Percentiles rank a stretch among this genome's conserved stretches.
Conservation (phyloP, 2,888 invertebrate genomes). For the Limnephilus rhombicus region DNA sequence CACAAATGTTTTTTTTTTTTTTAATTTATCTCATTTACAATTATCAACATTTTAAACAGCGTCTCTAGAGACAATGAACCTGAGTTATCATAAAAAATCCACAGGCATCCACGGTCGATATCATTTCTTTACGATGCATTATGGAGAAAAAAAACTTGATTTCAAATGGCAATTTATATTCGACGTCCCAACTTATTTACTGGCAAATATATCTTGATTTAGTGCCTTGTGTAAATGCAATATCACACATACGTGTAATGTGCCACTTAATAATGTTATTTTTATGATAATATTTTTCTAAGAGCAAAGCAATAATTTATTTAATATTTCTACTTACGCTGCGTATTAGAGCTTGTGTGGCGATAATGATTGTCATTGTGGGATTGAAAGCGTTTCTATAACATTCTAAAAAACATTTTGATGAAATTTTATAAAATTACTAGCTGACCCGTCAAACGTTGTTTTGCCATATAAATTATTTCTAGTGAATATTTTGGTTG, state of each 20-base stretch:
- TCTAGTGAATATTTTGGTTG: too few relatives aligned
- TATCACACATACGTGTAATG: conserved; percentile 46
- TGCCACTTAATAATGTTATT: conserved; percentile 44
- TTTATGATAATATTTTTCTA: conserved; percentile 26
- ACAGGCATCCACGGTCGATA: conserved; percentile 38
- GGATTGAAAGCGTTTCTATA: neutral
- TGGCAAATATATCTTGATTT: conserved; percentile 57
- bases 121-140: conserved; percentile 42
- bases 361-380: neutral
- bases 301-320: conserved; percentile 29
- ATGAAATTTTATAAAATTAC: neutral
- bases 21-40: conserved; percentile 17
- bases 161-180: conserved; percentile 58
- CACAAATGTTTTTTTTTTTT: neutral
- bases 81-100: conserved; percentile 44
- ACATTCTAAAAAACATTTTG: neutral
- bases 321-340: neutral
- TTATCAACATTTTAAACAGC: conserved; percentile 23
- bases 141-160: conserved; percentile 55
- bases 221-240: conserved; percentile 46
- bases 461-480: too few relatives aligned
- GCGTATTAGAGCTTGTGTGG: neutral
- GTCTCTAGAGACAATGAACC: conserved; percentile 53
- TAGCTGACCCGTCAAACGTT: too few relatives aligned
- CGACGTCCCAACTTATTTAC: conserved; percentile 51